Percentiles rank a stretch among this genome's conserved stretches.
These are phyloP conservation scores for Triplophysa yarkandensis DNA, from an alignment of 2,797 vertebrate genomes.

Conservation along the genomic window DNA sequence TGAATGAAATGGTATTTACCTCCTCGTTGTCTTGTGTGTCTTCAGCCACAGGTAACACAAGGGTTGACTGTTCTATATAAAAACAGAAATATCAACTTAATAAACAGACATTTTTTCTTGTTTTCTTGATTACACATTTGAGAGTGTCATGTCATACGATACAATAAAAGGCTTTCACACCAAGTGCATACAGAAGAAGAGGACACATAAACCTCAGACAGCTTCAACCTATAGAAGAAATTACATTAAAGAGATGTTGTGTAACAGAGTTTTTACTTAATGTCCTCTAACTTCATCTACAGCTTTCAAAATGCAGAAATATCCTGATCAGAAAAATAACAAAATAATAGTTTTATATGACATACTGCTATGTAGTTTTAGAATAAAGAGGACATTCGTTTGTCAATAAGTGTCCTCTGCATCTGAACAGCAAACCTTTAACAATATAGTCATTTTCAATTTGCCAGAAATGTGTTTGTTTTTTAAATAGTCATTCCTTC, in stretches of 20 bases:
- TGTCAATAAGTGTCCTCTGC: conserved; percentile 9
- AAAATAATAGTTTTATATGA: not conserved
- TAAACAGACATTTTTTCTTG: too few relatives aligned
- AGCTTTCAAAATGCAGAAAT: conserved; percentile 32
- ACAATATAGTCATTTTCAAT: not conserved
- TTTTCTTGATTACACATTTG: too few relatives aligned
- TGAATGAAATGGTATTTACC: too few relatives aligned
- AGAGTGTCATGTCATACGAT: conserved; percentile 3
- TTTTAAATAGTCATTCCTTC: not conserved
- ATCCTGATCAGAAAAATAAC: conserved; percentile 1
- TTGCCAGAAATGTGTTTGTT: not conserved
- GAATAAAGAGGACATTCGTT: conserved; percentile 17
- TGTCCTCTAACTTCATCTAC: conserved; percentile 22
- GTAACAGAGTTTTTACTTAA: not conserved
- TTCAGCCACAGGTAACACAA: too few relatives aligned
- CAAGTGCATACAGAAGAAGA: conserved; percentile 47
- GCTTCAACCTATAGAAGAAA: not conserved
- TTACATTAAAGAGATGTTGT: not conserved
- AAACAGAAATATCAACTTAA: too few relatives aligned
- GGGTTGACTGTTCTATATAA: too few relatives aligned
- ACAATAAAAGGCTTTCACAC: conserved; percentile 41
- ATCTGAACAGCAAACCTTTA: conserved; percentile 1
- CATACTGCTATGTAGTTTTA: conserved; percentile 27
- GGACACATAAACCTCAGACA: conserved; percentile 12
- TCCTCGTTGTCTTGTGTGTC: too few relatives aligned